These are phyloP conservation scores for Drosophila cardini DNA, from an alignment of 1,140 invertebrate genomes.

Conservation along the genomic window DNA sequence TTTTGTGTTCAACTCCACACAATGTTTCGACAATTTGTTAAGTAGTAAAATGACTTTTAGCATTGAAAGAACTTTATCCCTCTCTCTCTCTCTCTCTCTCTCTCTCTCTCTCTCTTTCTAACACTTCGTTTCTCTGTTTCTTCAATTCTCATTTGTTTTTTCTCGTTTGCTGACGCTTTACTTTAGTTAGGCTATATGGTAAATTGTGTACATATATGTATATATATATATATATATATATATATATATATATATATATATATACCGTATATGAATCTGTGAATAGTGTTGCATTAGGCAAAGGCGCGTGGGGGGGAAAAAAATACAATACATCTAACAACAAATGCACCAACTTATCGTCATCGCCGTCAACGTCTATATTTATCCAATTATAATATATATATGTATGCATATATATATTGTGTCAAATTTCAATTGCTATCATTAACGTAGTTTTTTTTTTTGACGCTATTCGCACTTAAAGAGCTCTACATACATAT, in stretches of 20 bases:
- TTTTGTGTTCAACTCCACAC: conserved; percentile 50
- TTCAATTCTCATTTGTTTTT: not conserved
- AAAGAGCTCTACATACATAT: conserved; percentile 32
- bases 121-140: too few relatives aligned
- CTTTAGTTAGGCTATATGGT: conserved; percentile 58
- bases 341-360: conserved; percentile 76
- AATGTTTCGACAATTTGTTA: conserved; percentile 49
- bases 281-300: conserved; percentile 71
- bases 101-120: not conserved
- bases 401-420: conserved; percentile 45
- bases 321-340: conserved; percentile 81
- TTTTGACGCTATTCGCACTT: conserved; percentile 47
- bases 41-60: conserved; percentile 68
- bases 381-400: conserved; percentile 37
- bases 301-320: conserved; percentile 74
- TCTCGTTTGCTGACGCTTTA: conserved; percentile 40
- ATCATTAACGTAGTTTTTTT: conserved; percentile 45
- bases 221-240: conserved; percentile 31
- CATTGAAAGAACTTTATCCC: conserved; percentile 52
- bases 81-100: conserved; percentile 6
- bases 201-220: conserved; percentile 53
- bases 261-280: conserved; percentile 32
- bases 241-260: conserved; percentile 11
- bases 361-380: conserved; percentile 34
- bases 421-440: conserved; percentile 47